These are phyloP conservation scores for Ictalurus furcatus DNA, from an alignment of 2,113 vertebrate species.

Conservation along the genomic window DNA sequence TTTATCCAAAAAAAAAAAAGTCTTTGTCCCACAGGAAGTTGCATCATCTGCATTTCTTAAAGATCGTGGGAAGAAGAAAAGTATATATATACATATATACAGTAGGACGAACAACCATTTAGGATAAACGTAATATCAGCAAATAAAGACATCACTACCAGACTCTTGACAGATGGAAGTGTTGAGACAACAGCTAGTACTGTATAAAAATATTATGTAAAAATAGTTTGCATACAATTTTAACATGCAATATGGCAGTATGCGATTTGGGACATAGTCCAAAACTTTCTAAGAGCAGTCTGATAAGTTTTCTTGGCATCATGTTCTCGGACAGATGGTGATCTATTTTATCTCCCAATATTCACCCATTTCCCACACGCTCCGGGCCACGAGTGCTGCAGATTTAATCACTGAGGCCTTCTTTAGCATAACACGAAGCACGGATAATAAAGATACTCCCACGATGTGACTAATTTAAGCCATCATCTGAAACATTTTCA, in stretches of 20 bases:
- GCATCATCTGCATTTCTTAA: background rate
- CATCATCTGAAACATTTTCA: slow-evolving; percentile 1
- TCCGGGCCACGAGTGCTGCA: slow-evolving; percentile 50
- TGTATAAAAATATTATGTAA: slow-evolving; percentile 17
- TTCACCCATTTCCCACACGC: slow-evolving; percentile 50
- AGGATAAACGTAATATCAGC: background rate
- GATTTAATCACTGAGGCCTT: slow-evolving; percentile 34
- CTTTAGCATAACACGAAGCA: slow-evolving; percentile 33
- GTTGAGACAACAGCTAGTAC: background rate
- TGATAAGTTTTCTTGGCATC: slow-evolving; percentile 56
- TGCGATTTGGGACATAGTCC: background rate
- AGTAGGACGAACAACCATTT: background rate
- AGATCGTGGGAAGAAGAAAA: background rate
- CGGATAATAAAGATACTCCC: slow-evolving; percentile 33
- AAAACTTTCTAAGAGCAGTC: slow-evolving; percentile 11
- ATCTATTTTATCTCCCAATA: slow-evolving; percentile 63
- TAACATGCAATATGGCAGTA: background rate
- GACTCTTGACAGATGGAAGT: background rate
- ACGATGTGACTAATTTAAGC: slow-evolving; percentile 31
- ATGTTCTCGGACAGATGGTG: slow-evolving; percentile 62
- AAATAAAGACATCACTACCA: background rate
- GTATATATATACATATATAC: background rate
- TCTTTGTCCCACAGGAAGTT: no score
- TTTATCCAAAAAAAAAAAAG: no score
- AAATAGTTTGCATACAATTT: slow-evolving; percentile 21